Evolutionary conservation across 2,113 vertebrate species (phyloP).

Genomic region (Nannobrachium achirus): DNA sequence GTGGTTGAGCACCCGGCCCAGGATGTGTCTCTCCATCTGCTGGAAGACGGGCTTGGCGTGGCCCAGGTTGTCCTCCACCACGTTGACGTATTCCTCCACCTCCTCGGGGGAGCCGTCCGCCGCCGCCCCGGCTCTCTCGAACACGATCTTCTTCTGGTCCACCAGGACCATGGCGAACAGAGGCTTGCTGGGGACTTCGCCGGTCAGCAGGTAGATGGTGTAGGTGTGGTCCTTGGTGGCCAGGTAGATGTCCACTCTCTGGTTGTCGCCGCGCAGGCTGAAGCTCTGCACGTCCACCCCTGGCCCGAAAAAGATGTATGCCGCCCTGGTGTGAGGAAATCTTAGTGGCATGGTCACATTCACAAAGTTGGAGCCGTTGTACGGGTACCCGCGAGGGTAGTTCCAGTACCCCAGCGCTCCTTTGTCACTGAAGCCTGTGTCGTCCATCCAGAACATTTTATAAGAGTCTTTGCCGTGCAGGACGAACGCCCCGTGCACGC

Average conservation of each 20-base stretch:
- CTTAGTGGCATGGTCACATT: slow-evolving; percentile 91
- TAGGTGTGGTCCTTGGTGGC: slow-evolving; percentile 88
- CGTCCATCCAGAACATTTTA: slow-evolving; percentile 98
- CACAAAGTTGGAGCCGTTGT: slow-evolving; percentile 94
- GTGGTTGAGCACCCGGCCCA: slow-evolving; percentile 88
- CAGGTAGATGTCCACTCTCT: slow-evolving; percentile 88
- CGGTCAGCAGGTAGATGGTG: slow-evolving; percentile 85
- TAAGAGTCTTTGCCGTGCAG: slow-evolving; percentile 85
- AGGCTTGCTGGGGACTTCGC: slow-evolving; percentile 80
- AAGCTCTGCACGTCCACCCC: slow-evolving; percentile 90
- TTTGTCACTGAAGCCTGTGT: slow-evolving; percentile 88
- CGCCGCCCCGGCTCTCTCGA: slow-evolving; percentile 79
- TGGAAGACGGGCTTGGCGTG: slow-evolving; percentile 94
- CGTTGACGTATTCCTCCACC: slow-evolving; percentile 84
- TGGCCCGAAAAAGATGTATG: slow-evolving; percentile 93
- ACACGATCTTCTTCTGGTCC: slow-evolving; percentile 88
- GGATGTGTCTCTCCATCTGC: slow-evolving; percentile 91
- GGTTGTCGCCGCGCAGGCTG: slow-evolving; percentile 85
- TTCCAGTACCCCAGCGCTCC: slow-evolving; percentile 84
- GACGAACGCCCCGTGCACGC: slow-evolving; percentile 88
- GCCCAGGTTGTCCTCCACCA: slow-evolving; percentile 90
- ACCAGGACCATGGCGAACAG: slow-evolving; percentile 88
- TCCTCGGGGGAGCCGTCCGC: slow-evolving; percentile 75
- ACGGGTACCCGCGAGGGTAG: slow-evolving; percentile 92
- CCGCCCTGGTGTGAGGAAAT: slow-evolving; percentile 85